Conservation (phyloP, 1,140 invertebrate genomes). For the Belonocnema kinseyi region DNA sequence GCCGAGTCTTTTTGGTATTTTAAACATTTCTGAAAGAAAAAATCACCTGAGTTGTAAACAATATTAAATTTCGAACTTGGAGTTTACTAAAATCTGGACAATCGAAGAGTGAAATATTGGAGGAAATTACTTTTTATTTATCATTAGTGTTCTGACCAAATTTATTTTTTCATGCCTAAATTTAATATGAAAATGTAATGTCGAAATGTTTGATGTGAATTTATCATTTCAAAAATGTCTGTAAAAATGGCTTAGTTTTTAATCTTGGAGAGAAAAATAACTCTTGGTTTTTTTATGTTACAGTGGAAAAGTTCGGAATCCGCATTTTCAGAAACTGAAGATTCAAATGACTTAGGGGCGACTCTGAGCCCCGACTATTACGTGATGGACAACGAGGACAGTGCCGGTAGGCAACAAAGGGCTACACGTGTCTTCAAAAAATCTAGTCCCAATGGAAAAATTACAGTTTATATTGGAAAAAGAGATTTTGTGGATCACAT, state of each 20-base stretch:
- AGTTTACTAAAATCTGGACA: not conserved
- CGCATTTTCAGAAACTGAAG: conserved; percentile 15
- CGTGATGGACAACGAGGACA: conserved; percentile 68
- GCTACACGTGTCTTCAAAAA: conserved; percentile 91
- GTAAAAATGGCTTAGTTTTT: no score
- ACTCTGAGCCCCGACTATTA: conserved; percentile 35
- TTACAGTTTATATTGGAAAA: conserved; percentile 98
- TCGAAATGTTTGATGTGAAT: not conserved
- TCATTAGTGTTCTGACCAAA: no score
- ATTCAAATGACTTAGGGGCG: conserved; percentile 15
- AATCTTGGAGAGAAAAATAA: no score
- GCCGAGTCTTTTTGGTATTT: not conserved
- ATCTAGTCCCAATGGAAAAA: conserved; percentile 96
- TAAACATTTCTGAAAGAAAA: not conserved
- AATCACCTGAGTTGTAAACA: not conserved
- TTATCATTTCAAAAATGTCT: not conserved
- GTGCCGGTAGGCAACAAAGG: conserved; percentile 63
- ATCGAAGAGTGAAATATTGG: no score
- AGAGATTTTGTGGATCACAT: conserved; percentile 98
- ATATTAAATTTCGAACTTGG: not conserved
- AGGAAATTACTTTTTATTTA: no score
- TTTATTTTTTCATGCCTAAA: no score
- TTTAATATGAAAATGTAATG: no score
- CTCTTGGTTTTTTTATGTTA: not conserved
- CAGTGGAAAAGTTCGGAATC: conserved; percentile 20